These are phyloP conservation scores for Polymixis lichenea DNA, from an alignment of 2,888 invertebrate species.

Conservation along the genomic window DNA sequence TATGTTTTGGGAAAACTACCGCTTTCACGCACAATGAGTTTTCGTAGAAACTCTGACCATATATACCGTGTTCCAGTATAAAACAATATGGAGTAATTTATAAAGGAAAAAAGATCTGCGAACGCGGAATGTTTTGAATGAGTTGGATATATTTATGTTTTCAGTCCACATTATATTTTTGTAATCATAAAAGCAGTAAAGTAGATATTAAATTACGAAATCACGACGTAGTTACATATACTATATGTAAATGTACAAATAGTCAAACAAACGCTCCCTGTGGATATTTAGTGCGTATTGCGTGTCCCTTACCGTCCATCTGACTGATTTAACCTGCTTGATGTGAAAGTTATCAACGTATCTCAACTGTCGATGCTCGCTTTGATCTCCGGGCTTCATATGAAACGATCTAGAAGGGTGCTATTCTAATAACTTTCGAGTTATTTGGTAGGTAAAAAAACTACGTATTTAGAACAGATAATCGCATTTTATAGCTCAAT, in stretches of 20 bases:
- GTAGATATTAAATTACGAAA: constrained; percentile 42
- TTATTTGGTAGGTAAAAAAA: neutral
- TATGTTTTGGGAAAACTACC: constrained; percentile 86
- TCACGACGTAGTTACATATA: constrained; percentile 6
- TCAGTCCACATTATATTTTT: constrained; percentile 7
- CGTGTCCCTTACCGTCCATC: constrained; percentile 59
- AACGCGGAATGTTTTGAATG: constrained; percentile 44
- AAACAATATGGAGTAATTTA: constrained; percentile 65
- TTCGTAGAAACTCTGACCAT: constrained; percentile 83
- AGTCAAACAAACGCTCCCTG: constrained; percentile 7
- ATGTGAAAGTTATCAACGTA: constrained; percentile 74
- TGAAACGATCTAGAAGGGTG: constrained; percentile 69
- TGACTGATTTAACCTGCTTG: constrained; percentile 63
- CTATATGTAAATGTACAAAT: neutral
- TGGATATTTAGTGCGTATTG: constrained; percentile 46
- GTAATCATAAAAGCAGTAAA: constrained; percentile 8
- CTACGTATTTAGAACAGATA: constrained; percentile 4
- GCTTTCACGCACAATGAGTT: constrained; percentile 89
- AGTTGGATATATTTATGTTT: constrained; percentile 36
- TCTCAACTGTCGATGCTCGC: constrained; percentile 75
- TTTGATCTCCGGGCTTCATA: constrained; percentile 77
- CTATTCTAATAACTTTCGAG: constrained; percentile 55
- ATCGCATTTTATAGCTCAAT: neutral
- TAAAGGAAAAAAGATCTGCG: constrained; percentile 56
- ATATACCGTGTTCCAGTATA: constrained; percentile 58